Evolutionary conservation across 2,888 invertebrate genomes (phyloP).

Genomic region (Sphaeridia pumilis): DNA sequence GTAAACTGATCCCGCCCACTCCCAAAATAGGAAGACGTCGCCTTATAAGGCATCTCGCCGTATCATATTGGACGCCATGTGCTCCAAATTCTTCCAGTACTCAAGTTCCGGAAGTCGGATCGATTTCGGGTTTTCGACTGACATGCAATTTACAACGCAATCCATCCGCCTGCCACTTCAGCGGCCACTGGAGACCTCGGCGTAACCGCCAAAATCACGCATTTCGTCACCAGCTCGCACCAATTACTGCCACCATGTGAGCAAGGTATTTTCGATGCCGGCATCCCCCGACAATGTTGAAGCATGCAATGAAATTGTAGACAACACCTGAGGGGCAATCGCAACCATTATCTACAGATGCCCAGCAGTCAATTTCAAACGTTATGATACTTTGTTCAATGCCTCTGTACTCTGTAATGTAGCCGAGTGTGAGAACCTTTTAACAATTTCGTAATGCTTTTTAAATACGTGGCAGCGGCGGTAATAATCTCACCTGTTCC

Average conservation of each 20-base stretch:
- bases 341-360: too few relatives aligned
- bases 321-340: too few relatives aligned
- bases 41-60: slow-evolving; percentile 29
- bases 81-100: slow-evolving; percentile 31
- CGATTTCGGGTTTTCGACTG: slow-evolving; percentile 4
- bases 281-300: not conserved
- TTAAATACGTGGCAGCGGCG: not conserved
- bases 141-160: slow-evolving; percentile 10
- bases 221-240: slow-evolving; percentile 11
- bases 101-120: slow-evolving; percentile 28
- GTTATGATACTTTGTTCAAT: too few relatives aligned
- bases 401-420: not conserved
- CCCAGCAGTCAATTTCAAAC: too few relatives aligned
- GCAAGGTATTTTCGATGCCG: not conserved
- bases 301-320: too few relatives aligned
- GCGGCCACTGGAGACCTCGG: not conserved
- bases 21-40: slow-evolving; percentile 36
- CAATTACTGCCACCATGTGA: slow-evolving; percentile 13
- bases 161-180: not conserved
- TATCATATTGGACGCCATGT: slow-evolving; percentile 34
- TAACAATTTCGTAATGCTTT: not conserved
- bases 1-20: slow-evolving; percentile 17
- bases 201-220: slow-evolving; percentile 5
- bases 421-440: not conserved
- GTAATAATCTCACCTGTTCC: too few relatives aligned